Conservation (phyloP, 2,888 invertebrate genomes). For the Deladenus siricidicola region DNA sequence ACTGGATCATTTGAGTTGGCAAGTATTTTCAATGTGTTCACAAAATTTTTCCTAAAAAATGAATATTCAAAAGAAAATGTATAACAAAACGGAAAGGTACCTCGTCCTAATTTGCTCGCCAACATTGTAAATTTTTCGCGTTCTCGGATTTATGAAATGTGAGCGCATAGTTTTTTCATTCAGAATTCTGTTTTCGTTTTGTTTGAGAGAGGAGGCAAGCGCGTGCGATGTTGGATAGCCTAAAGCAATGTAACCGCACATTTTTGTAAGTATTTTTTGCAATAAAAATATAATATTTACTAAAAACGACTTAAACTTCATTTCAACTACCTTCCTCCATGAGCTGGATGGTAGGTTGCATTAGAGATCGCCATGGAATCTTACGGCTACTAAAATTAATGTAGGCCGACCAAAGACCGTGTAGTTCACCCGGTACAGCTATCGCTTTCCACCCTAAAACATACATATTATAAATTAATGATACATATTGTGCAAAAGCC, state of each 20-base stretch:
- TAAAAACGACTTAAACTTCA: neutral
- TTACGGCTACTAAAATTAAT: constrained; percentile 32
- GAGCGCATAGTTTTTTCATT: constrained; percentile 41
- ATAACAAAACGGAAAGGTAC: constrained; percentile 15
- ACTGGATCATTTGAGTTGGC: constrained; percentile 42
- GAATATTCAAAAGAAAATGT: neutral
- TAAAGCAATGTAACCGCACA: constrained; percentile 10
- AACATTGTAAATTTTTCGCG: constrained; percentile 36
- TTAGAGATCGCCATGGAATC: constrained; percentile 37
- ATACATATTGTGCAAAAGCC: constrained; percentile 2
- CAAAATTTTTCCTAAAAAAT: constrained; percentile 25
- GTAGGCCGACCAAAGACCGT: constrained; percentile 45
- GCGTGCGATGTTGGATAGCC: constrained; percentile 49
- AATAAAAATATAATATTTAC: neutral
- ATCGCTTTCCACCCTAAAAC: constrained; percentile 46
- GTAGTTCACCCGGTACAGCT: constrained; percentile 37
- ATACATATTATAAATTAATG: neutral
- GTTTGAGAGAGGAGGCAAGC: constrained; percentile 42
- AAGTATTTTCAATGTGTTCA: constrained; percentile 34
- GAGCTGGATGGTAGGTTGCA: constrained; percentile 49
- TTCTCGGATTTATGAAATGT: constrained; percentile 45
- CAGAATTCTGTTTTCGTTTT: constrained; percentile 30
- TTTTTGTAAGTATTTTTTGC: neutral
- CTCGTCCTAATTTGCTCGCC: constrained; percentile 51
- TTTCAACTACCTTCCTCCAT: constrained; percentile 36